Percentiles rank a stretch among this genome's conserved stretches.
Evolutionary conservation across 2,113 vertebrate genomes (phyloP).

Genomic region (Cichladusa arquata): DNA sequence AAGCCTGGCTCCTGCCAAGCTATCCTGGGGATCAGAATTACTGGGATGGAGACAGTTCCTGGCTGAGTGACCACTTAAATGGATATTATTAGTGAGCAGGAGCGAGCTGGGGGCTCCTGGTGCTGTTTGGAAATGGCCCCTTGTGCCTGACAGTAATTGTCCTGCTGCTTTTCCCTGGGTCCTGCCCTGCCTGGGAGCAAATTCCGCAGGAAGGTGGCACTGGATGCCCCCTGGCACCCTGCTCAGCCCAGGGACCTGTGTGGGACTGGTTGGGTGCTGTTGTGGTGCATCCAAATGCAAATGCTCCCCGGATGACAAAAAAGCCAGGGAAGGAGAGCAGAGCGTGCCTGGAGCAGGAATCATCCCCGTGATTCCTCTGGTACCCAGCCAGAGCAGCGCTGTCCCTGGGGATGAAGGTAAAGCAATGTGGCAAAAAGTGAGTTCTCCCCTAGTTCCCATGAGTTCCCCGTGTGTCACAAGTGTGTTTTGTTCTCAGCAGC

Average conservation of each 20-base stretch:
- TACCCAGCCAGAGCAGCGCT: neutral
- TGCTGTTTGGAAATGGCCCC: neutral
- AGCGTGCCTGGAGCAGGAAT: neutral
- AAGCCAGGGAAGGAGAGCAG: neutral
- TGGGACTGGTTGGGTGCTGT: neutral
- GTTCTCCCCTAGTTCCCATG: neutral
- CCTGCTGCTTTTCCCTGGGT: neutral
- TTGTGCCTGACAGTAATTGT: rapidly evolving
- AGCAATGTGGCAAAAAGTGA: neutral
- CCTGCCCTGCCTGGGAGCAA: neutral
- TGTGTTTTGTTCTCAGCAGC: neutral
- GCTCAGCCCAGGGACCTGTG: neutral
- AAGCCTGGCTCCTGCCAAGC: neutral
- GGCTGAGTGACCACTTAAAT: neutral
- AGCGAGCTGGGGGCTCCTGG: neutral
- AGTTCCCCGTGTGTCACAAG: neutral
- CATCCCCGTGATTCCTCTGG: neutral
- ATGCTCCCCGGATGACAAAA: neutral
- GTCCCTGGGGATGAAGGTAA: neutral
- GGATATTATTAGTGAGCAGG: neutral
- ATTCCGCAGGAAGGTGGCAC: neutral
- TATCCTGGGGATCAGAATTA: neutral
- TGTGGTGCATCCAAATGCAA: neutral
- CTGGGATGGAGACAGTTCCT: neutral
- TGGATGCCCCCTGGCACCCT: neutral